Evolutionary conservation across 2,888 invertebrate genomes (phyloP), one percentile per base, ranked within the genome.

Genomic region (Drosophila cognata): DNA sequence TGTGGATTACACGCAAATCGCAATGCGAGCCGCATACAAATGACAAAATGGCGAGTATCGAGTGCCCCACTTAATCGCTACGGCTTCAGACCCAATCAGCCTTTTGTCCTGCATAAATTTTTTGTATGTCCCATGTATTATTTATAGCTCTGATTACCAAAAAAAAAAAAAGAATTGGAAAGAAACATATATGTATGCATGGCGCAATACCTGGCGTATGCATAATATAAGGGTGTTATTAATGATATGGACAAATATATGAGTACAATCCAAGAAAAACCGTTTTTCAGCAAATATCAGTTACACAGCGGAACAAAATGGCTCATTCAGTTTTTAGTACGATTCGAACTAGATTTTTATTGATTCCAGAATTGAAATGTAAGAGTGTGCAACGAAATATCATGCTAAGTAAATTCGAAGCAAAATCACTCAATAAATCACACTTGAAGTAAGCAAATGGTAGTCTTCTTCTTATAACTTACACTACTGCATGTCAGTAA

Each of bases 21-120:
- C 75, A 72, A 86, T 73, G 74, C 67, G 60, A 36, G 56, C 36
- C 60, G 84, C 84, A 84, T 84, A 84, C 72, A 81, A 86, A 84
- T 68, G 48, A 46, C 35, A 38, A 38, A 56, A 55, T 25, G 36
- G 16, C 25, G 56, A 25, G 18, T 25, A 53, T 29, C 28, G 36
- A 28, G 28, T 56, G 55, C 35, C 29, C 18, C 46, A 75, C 29
- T 66, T 79, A 79, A 82, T 88, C 83, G 77, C 56, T 58, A 31
- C 31, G 67, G 58, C 60, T 61, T 60, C 43, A 31, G 36, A 57
- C 55, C 81, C 87, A 81, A 88, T 88, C 84, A 86, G 69, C 66
- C 31, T 67, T 68, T 55, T 62, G 68, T 63, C 69, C 74, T 68
- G 87, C 69, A 83, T 86, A 75, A 88, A 83, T 88, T 78, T 78